phyloP scores from a whole-genome alignment of 2,797 vertebrate species.

The Taenioides sp. region DNA sequence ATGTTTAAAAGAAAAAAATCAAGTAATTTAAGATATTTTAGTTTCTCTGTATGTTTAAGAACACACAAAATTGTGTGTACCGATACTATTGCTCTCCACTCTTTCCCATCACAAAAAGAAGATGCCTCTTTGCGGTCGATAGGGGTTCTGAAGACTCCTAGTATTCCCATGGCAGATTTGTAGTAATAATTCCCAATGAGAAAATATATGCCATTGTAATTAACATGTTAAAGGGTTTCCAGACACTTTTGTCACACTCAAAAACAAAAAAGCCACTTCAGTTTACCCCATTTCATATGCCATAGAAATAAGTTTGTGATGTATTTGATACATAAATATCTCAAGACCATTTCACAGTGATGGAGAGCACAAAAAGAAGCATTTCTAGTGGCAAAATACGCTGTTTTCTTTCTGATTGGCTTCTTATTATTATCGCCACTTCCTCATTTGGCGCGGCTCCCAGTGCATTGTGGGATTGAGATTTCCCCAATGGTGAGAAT shows the following conservation, averaged over 20 bases:
- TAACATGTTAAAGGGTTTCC: conserved; percentile 36
- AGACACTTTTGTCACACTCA: conserved; percentile 27
- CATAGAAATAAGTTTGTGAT: conserved; percentile 54
- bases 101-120: conserved; percentile 18
- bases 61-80: background rate
- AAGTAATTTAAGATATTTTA: background rate
- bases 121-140: conserved; percentile 14
- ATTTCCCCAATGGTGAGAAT: conserved; percentile 72
- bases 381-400: conserved; percentile 23
- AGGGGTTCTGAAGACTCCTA: conserved; percentile 16
- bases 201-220: conserved; percentile 20
- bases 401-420: conserved; percentile 53
- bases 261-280: conserved; percentile 39
- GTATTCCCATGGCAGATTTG: conserved; percentile 4
- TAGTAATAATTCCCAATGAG: conserved; percentile 21
- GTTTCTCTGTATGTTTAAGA: background rate
- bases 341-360: conserved; percentile 43
- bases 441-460: conserved; percentile 65
- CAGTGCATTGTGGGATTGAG: conserved; percentile 74
- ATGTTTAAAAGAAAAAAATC: background rate
- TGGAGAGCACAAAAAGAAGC: conserved; percentile 48
- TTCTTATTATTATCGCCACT: conserved; percentile 50
- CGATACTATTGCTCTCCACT: background rate
- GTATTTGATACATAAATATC: conserved; percentile 30
- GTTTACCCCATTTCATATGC: conserved; percentile 41